phyloP scores from a whole-genome alignment of 2,797 vertebrate genomes.

The Takifugu ocellatus region DNA sequence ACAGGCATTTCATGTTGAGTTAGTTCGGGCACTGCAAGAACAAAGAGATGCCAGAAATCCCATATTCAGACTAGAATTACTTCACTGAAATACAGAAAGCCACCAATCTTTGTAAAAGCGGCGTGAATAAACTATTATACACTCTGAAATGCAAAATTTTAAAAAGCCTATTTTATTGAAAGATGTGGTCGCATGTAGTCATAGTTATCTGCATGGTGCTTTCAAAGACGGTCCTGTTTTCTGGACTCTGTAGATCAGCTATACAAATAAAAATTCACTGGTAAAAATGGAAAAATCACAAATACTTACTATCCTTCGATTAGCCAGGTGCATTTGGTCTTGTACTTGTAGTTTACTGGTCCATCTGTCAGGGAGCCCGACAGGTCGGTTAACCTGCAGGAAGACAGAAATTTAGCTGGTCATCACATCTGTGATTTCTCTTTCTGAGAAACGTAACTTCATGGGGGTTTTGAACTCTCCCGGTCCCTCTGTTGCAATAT shows the following conservation, averaged over 20 bases:
- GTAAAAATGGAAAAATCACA: neutral
- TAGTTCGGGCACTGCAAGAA: too few relatives aligned
- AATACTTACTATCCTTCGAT: conserved; percentile 82
- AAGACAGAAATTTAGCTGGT: neutral
- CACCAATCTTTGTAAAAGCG: too few relatives aligned
- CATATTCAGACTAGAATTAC: too few relatives aligned
- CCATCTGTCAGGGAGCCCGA: conserved; percentile 88
- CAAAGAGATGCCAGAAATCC: too few relatives aligned
- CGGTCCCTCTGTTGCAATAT: too few relatives aligned
- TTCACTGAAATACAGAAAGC: too few relatives aligned
- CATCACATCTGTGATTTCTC: neutral
- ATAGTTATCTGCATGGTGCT: neutral
- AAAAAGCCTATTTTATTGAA: too few relatives aligned
- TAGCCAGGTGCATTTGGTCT: conserved; percentile 95
- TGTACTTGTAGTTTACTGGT: conserved; percentile 93
- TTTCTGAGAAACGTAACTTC: neutral
- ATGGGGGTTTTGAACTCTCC: too few relatives aligned
- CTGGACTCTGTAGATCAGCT: conserved; percentile 1
- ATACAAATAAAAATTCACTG: neutral
- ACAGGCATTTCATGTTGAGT: too few relatives aligned
- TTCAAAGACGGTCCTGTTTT: neutral
- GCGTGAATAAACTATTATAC: too few relatives aligned
- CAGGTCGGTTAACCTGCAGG: conserved; percentile 83
- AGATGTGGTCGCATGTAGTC: neutral
- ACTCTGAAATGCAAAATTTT: too few relatives aligned